Evolutionary conservation across 2,888 invertebrate genomes (phyloP), one percentile per base, ranked within the genome.

Genomic region (Microctonus aethiopoides): DNA sequence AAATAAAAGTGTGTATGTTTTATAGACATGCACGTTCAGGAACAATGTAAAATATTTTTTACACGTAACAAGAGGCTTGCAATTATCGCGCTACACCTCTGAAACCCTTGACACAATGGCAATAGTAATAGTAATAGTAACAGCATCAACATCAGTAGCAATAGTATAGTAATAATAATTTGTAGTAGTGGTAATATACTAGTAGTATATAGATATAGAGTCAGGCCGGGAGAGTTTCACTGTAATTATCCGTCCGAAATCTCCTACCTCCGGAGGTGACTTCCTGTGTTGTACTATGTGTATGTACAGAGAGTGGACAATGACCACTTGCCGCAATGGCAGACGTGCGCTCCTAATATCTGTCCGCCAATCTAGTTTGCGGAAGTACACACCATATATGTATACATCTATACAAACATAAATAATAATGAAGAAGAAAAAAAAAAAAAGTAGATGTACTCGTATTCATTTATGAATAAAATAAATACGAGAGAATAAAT

Each of bases 291-390:
- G 73, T 66, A 76, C 65, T 46, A n/a, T 67, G 68, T 56, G 46
- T 46, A 46, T 16, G 46, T 46, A 46, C 16, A 46, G 46, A 64
- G 67, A 74, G 80, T 82, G 81, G 81, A 83, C 83, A 83, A 83
- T 83, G 83, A 81, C 82, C 82, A 82, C 78, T 83, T 81, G 82
- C 79, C 78, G 82, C 80, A 80, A 82, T 82, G 78, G 72, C 76
- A 72, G 75, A 72, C 76, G 76, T 74, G 79, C 80, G 76, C 77
- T 80, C 77, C 79, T 79, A 77, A 81, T 82, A 82, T 84, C 84
- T 80, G 72, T 72, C 75, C 68, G 74, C 76, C 80, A 81, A 84
- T 84, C 84, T 84, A 80, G 80, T 81, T 84, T 79, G 80, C 83
- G 84, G 84, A 84, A 84, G 82, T 83, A 76, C 73, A 67, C 72